Percentiles rank a stretch among this genome's conserved stretches.
phyloP scores from a whole-genome alignment of 92 coral and sea anemone genomes.

The Virgularia gustaviana region DNA sequence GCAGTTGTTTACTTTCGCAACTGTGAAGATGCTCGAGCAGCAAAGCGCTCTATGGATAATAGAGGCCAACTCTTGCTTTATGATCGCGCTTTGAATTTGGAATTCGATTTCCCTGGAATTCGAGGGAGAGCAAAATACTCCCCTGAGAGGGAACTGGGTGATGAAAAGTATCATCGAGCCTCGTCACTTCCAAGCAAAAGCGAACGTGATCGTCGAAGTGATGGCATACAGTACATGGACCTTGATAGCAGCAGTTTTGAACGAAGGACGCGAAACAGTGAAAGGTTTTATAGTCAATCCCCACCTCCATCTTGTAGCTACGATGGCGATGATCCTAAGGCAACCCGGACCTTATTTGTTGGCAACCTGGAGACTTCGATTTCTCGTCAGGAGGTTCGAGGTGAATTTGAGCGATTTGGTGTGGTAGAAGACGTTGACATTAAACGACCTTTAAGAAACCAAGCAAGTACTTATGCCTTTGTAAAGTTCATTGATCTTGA shows the following conservation, averaged over 20 bases:
- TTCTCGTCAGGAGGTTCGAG: conserved; percentile 91
- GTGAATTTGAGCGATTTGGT: conserved; percentile 96
- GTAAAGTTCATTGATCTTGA: conserved; percentile 99
- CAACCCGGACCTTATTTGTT: conserved; percentile 93
- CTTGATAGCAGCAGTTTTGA: conserved; percentile 65
- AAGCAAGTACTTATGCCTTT: conserved; percentile 98
- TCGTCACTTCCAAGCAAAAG: conserved; percentile 66
- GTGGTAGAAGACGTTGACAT: conserved; percentile 95
- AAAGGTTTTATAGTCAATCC: conserved; percentile 44
- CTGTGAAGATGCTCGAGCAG: conserved; percentile 87
- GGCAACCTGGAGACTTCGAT: conserved; percentile 97
- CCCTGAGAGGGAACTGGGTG: conserved; percentile 64
- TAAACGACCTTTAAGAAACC: conserved; percentile 97
- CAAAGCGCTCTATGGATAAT: conserved; percentile 85
- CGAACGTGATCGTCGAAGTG: conserved; percentile 64
- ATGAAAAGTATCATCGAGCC: conserved; percentile 67
- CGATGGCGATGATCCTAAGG: conserved; percentile 98
- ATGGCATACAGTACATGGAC: conserved; percentile 66
- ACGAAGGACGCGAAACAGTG: conserved; percentile 61
- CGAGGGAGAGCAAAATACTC: conserved; percentile 48
- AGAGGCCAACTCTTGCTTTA: conserved; percentile 78
- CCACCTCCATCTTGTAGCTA: conserved; percentile 58
- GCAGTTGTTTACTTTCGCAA: conserved; percentile 96
- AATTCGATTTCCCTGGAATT: conserved; percentile 77
- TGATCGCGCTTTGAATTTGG: conserved; percentile 81